Base-by-base conservation (phyloP, 35 echinoderm and acorn worm genomes). In the Heliocidaris tuberculata region DNA sequence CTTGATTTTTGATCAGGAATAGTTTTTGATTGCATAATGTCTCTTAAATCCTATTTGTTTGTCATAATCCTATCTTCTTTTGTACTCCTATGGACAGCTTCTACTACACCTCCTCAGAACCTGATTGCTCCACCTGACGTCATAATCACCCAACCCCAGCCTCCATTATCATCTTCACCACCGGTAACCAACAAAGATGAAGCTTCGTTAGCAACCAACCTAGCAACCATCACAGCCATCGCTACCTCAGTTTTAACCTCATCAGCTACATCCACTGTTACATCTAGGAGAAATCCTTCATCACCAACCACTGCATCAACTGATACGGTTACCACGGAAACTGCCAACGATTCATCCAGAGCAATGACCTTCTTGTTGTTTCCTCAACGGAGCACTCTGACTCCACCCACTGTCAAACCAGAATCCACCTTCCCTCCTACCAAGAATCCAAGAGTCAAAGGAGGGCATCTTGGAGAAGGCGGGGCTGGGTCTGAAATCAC, bases 401-500 rank as follows among this genome's bases (percentile, higher is more conserved):
- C 31, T 42, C 92, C 35, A 92, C 85, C 49, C 42, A 61, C 19
- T 35, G 95, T 85, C 65, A 48, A 47, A 49, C 42, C 13, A 16
- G 48, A 49, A 93, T 90, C 31, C 59, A 31, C 35, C 13, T 35
- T 85, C 35, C 10, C 31, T 16, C 61, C 31, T 16, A 94, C 71
- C 78, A 85, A 86, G 85, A 86, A 86, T 31, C 31, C 31, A 2
- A 85, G 48, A 49, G 27, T 13, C 47, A 61, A 65, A n/a, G 94
- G 65, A 85, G 78, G 65, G 31, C 85, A 94, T 86, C 94, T 70
- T 30, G 93, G 93, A 59, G 93, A 30, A 12, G 92, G 10, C 11
- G 65, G 59, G 5, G 65, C 7, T 15, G 31, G 16, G 27, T 10
- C 61, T 24, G 94, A 2, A 16, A 21, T 70, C 27, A 94, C 85